Percentiles rank a stretch among this genome's conserved stretches.
Evolutionary conservation across 1,140 invertebrate species (phyloP).

Genomic region (Cherax destructor): DNA sequence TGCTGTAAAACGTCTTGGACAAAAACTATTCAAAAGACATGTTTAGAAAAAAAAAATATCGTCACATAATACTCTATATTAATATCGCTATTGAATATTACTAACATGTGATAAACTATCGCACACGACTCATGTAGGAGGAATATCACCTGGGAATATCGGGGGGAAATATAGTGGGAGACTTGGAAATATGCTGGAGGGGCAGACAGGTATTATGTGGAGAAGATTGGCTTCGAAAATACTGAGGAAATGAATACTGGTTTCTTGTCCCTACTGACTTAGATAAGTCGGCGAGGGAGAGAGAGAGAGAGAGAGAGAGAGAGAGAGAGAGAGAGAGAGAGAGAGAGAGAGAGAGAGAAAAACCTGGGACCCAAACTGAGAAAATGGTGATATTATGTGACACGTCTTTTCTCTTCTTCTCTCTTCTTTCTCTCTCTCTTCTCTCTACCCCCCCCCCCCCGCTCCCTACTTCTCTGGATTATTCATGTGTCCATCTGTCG

Average conservation of each 20-base stretch:
- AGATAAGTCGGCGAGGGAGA: not conserved
- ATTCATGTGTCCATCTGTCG: slow-evolving; percentile 16
- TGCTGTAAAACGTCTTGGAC: too few relatives aligned
- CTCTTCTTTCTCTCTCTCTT: slow-evolving; percentile 28
- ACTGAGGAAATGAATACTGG: not conserved
- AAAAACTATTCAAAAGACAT: too few relatives aligned
- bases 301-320: not conserved
- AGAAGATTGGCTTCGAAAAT: not conserved
- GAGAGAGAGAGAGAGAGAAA: slow-evolving; percentile 1
- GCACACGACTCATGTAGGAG: too few relatives aligned
- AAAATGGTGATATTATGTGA: not conserved
- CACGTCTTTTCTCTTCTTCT: not conserved
- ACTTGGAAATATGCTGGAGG: not conserved
- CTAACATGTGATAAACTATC: too few relatives aligned
- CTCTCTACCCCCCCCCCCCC: slow-evolving; percentile 30
- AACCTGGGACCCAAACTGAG: not conserved
- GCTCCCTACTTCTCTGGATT: slow-evolving; percentile 6
- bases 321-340: not conserved
- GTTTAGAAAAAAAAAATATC: too few relatives aligned
- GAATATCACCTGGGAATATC: too few relatives aligned
- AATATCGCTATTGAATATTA: too few relatives aligned
- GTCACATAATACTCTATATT: too few relatives aligned
- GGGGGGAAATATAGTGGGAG: not conserved
- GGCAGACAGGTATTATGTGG: not conserved
- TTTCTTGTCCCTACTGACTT: not conserved